These are phyloP conservation scores for Erebia epiphron DNA, from an alignment of 2,888 invertebrate genomes.

Conservation along the genomic window DNA sequence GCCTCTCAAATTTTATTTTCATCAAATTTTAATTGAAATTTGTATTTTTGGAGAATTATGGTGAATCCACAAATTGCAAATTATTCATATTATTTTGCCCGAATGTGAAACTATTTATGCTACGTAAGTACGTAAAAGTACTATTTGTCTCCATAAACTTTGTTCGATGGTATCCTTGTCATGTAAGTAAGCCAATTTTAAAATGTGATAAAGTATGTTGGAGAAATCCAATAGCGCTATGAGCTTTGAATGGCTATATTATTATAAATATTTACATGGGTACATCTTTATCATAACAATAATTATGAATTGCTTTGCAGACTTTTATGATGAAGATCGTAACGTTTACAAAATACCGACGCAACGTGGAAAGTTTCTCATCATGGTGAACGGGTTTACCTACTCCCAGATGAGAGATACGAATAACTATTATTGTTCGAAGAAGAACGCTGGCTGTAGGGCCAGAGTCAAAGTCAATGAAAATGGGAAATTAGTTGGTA, in stretches of 20 bases:
- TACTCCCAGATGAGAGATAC: constrained; percentile 45
- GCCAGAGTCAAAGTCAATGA: constrained; percentile 41
- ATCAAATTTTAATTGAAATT: neutral
- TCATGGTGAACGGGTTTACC: constrained; percentile 49
- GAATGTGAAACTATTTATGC: no score
- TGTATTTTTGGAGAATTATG: neutral
- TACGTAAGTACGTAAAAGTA: no score
- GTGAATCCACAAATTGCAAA: no score
- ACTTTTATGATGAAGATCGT: constrained; percentile 1
- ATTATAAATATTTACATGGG: no score
- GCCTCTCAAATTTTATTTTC: neutral
- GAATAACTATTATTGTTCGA: constrained; percentile 50
- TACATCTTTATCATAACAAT: neutral
- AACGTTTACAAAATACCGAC: constrained; percentile 37
- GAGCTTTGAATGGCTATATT: no score
- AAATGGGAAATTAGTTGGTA: constrained; percentile 34
- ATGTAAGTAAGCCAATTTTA: no score
- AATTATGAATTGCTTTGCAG: constrained; percentile 16
- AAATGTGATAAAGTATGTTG: no score
- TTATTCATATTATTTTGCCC: no score
- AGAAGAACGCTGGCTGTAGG: constrained; percentile 48
- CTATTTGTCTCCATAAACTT: no score
- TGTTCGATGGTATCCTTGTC: no score
- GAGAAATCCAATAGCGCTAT: no score
- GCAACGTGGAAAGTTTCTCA: constrained; percentile 39